A percentile compares a stretch with the other conserved stretches of the same genome.
phyloP scores from a whole-genome alignment of 2,797 vertebrate species.

The Antrozous pallidus region DNA sequence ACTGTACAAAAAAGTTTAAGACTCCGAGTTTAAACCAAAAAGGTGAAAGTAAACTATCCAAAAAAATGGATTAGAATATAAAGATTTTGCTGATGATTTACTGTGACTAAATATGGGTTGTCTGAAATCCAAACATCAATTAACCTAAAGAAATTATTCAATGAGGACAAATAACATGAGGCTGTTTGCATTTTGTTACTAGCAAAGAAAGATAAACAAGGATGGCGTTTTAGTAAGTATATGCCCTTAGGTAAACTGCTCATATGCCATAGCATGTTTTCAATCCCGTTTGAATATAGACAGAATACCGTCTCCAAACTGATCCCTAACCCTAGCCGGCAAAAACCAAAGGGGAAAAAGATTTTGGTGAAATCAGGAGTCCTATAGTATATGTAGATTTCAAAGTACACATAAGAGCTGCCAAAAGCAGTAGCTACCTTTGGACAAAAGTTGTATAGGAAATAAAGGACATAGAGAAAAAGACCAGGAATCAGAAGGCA shows the following conservation, averaged over 20 bases:
- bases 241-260: not conserved
- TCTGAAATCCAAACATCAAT: not conserved
- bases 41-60: not conserved
- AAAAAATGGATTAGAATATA: not conserved
- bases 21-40: not conserved
- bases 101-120: not conserved
- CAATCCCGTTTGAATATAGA: not conserved
- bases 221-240: not conserved
- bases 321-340: not conserved
- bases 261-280: not conserved
- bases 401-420: not conserved
- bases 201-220: not conserved
- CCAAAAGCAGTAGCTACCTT: not conserved
- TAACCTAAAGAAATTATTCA: not conserved
- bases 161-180: not conserved
- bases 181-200: not conserved
- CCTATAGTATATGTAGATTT: not conserved
- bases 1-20: not conserved
- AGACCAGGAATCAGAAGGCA: not conserved
- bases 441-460: not conserved
- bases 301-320: not conserved
- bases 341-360: not conserved
- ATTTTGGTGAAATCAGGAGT: not conserved
- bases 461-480: not conserved
- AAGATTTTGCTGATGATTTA: not conserved